These are phyloP conservation scores for Chloropsis cyanopogon DNA, from an alignment of 2,113 vertebrate species.

Conservation along the genomic window DNA sequence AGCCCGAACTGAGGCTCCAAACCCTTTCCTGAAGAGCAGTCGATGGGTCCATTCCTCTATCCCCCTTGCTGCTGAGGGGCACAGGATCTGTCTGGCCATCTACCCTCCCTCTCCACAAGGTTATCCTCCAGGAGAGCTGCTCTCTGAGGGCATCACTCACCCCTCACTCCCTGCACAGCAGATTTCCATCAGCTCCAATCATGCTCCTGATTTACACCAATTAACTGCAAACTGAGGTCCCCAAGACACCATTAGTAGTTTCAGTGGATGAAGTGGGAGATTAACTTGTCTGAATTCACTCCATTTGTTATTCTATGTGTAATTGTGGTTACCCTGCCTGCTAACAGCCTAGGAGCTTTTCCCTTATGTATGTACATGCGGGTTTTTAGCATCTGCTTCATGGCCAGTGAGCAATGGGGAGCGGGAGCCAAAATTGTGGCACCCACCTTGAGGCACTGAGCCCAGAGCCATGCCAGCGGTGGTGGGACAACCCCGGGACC, in stretches of 20 bases:
- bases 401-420: not conserved
- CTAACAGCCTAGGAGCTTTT: not conserved
- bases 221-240: slow-evolving; percentile 17
- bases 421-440: not conserved
- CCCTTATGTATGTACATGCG: accelerated
- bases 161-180: not conserved
- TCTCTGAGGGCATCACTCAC: not conserved
- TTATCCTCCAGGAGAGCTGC: not conserved
- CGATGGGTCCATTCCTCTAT: accelerated
- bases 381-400: not conserved
- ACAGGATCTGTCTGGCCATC: not conserved
- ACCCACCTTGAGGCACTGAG: not conserved
- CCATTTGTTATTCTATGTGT: slow-evolving; percentile 23
- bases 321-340: slow-evolving; percentile 29
- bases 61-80: not conserved
- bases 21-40: not conserved
- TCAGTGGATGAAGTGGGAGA: slow-evolving; percentile 25
- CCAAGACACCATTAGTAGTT: slow-evolving; percentile 29
- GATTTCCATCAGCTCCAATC: not conserved
- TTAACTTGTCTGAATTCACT: slow-evolving; percentile 51
- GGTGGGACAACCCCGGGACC: accelerated
- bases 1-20: not conserved
- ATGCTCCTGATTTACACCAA: slow-evolving; percentile 28
- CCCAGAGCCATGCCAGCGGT: not conserved
- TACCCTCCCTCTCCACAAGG: not conserved